phyloP scores from a whole-genome alignment of 2,113 vertebrate species.

The Capreolus pygargus region DNA sequence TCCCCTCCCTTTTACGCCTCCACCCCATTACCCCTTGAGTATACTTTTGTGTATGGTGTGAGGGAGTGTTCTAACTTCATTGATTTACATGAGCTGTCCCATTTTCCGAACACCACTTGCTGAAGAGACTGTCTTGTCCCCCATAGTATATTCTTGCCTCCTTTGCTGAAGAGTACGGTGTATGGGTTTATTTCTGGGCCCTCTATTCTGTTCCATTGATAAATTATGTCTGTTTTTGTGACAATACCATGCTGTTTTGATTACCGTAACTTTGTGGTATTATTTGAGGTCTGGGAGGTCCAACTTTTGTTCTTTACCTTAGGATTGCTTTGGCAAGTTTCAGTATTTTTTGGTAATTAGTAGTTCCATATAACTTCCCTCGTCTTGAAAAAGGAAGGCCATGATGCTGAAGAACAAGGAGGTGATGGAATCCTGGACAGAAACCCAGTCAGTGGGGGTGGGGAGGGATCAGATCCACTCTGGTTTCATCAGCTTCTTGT shows the following conservation, averaged over 20 bases:
- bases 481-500: background rate
- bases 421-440: background rate
- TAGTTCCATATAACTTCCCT: background rate
- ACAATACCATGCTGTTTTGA: background rate
- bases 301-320: background rate
- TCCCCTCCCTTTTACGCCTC: background rate
- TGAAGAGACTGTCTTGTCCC: background rate
- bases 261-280: background rate
- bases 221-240: fast-evolving
- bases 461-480: background rate
- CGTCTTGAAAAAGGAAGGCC: background rate
- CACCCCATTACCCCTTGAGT: background rate
- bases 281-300: background rate
- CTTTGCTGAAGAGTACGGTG: background rate
- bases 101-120: background rate
- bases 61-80: background rate
- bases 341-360: background rate
- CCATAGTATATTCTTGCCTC: background rate
- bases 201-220: background rate
- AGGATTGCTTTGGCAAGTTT: background rate
- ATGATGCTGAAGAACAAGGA: fast-evolving
- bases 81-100: background rate
- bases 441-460: background rate
- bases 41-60: background rate
- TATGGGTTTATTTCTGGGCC: background rate